Conservation (phyloP, 2,797 vertebrate species). For the Aulostomus chinensis region DNA sequence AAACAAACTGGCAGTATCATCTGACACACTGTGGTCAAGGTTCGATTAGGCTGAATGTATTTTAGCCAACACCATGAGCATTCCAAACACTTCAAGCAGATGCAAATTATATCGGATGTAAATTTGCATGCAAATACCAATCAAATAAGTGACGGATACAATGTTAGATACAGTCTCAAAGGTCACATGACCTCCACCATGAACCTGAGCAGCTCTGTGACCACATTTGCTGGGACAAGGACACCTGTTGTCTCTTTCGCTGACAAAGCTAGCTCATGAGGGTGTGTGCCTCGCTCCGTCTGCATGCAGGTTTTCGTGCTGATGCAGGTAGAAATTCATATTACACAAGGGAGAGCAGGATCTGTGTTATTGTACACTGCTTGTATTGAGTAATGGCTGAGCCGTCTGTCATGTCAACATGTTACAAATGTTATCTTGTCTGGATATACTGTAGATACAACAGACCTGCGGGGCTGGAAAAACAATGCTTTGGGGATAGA, state of each 20-base stretch:
- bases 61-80: too few species aligned
- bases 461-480: neutral
- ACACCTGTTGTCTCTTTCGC: constrained; percentile 39
- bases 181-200: too few species aligned
- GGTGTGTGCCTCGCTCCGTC: constrained; percentile 1
- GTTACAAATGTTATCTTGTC: constrained; percentile 48
- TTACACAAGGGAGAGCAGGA: constrained; percentile 34
- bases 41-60: too few species aligned
- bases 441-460: constrained; percentile 9
- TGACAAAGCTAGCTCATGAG: constrained; percentile 25
- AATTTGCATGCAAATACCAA: too few species aligned
- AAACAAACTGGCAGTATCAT: too few species aligned
- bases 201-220: neutral
- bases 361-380: constrained; percentile 44
- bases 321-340: constrained; percentile 45
- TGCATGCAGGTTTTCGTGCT: constrained; percentile 29
- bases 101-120: too few species aligned
- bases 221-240: constrained; percentile 1
- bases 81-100: too few species aligned
- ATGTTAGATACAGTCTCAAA: too few species aligned
- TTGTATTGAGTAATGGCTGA: constrained; percentile 48
- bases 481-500: constrained; percentile 12
- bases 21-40: too few species aligned
- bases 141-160: too few species aligned
- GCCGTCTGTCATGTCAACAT: constrained; percentile 50